Percentiles rank a stretch among this genome's conserved stretches.
Evolutionary conservation across 2,797 vertebrate genomes (phyloP).

Genomic region (Echiichthys vipera): DNA sequence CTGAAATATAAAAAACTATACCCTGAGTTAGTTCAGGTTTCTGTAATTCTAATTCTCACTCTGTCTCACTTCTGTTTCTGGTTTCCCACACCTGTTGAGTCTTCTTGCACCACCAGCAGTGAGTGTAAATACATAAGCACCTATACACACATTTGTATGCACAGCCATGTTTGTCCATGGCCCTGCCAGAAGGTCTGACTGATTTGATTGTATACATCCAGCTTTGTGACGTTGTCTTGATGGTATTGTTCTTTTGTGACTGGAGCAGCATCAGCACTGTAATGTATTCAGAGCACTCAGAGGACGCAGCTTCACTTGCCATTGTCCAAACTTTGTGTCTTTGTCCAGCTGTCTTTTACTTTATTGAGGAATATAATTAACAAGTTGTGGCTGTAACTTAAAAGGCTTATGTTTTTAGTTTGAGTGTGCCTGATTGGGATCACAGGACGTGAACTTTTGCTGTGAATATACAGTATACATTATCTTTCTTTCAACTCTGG

Average conservation of each 20-base stretch:
- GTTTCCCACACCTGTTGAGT: slow-evolving; percentile 8
- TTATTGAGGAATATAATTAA: slow-evolving; percentile 15
- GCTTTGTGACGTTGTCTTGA: background rate
- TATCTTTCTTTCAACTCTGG: background rate
- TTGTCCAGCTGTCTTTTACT: slow-evolving; percentile 24
- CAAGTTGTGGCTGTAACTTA: slow-evolving; percentile 11
- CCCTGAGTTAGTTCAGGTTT: background rate
- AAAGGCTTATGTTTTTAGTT: slow-evolving; percentile 3
- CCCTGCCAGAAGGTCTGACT: background rate
- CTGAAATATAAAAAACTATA: background rate
- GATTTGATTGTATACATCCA: background rate
- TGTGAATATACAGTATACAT: background rate
- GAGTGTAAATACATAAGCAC: slow-evolving; percentile 16
- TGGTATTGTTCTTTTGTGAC: no score
- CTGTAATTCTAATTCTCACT: background rate
- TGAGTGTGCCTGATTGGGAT: background rate
- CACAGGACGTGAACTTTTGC: background rate
- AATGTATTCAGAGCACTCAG: background rate
- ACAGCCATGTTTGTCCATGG: slow-evolving; percentile 12
- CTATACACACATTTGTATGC: slow-evolving; percentile 14
- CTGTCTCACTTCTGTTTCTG: background rate
- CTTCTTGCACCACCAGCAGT: slow-evolving; percentile 2
- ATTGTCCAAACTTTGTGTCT: background rate
- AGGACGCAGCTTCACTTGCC: background rate
- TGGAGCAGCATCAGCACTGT: background rate